These are phyloP conservation scores for Micromys minutus DNA, from an alignment of 2,113 vertebrate species.

Conservation along the genomic window DNA sequence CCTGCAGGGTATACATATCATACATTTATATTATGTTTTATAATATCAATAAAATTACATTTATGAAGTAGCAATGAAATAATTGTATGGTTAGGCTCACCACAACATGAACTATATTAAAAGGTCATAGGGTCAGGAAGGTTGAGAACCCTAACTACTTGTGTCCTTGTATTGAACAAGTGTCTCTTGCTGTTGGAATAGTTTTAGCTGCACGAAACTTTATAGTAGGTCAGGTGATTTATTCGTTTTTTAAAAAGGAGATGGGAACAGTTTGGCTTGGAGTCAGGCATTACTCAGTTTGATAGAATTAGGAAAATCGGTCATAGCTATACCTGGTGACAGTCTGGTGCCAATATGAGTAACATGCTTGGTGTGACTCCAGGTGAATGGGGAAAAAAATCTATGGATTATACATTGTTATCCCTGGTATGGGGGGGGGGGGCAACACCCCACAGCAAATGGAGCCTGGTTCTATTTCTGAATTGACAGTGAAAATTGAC, in stretches of 20 bases:
- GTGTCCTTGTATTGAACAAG: neutral
- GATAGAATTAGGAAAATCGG: slow-evolving; percentile 17
- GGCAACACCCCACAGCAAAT: neutral
- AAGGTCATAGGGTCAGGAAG: neutral
- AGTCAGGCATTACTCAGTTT: neutral
- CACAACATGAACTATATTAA: neutral
- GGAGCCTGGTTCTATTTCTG: neutral
- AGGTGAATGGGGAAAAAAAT: neutral
- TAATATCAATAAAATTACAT: neutral
- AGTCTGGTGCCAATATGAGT: neutral
- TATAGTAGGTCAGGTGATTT: slow-evolving; percentile 34
- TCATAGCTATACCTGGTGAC: neutral
- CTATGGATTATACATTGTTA: neutral
- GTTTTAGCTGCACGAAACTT: neutral
- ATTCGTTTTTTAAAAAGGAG: neutral
- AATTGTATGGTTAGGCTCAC: neutral
- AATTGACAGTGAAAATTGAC: slow-evolving; percentile 32
- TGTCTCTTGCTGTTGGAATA: neutral
- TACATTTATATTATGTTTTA: neutral
- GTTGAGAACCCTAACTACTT: neutral
- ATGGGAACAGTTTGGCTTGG: slow-evolving; percentile 9
- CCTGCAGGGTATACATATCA: neutral
- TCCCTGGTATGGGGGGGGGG: neutral
- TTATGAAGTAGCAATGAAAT: neutral
- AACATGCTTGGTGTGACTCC: neutral